A percentile compares a stretch with the other conserved stretches of the same genome.
These are phyloP conservation scores for Drosophila infuscata DNA, from an alignment of 2,888 invertebrate species.

Conservation along the genomic window DNA sequence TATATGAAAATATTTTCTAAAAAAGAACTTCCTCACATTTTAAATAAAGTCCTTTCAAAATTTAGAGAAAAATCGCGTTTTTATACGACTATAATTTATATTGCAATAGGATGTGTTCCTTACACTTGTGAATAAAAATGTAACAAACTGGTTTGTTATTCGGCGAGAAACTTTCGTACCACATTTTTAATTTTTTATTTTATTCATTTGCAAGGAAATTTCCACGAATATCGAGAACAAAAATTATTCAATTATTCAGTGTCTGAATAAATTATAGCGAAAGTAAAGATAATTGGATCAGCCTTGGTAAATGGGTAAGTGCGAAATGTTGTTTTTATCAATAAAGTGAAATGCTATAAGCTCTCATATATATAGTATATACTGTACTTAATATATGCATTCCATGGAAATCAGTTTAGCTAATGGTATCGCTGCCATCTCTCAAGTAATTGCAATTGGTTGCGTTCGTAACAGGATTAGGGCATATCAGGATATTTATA, in stretches of 20 bases:
- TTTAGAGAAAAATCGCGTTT: not conserved
- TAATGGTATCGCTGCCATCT: not conserved
- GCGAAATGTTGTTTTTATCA: conserved; percentile 1
- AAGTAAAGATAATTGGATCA: conserved; percentile 31
- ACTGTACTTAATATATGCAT: conserved; percentile 1
- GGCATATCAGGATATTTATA: not conserved
- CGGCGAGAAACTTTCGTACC: not conserved
- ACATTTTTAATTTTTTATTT: not conserved
- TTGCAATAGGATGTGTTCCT: not conserved
- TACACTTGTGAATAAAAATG: not conserved
- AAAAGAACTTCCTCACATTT: not conserved
- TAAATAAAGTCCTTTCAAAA: not conserved
- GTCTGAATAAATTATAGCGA: conserved; percentile 12
- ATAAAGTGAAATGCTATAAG: not conserved
- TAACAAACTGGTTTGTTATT: not conserved
- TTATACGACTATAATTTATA: not conserved
- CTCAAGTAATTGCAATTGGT: conserved; percentile 1
- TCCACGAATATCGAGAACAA: not conserved
- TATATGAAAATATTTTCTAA: not conserved
- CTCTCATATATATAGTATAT: conserved; percentile 1
- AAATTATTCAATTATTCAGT: conserved; percentile 28
- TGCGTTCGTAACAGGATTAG: not conserved
- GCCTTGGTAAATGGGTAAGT: conserved; percentile 3
- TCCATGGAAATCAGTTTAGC: not conserved
- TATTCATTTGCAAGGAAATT: not conserved